phyloP scores from a whole-genome alignment of 1,140 invertebrate species.

The Drosophila seguyi region DNA sequence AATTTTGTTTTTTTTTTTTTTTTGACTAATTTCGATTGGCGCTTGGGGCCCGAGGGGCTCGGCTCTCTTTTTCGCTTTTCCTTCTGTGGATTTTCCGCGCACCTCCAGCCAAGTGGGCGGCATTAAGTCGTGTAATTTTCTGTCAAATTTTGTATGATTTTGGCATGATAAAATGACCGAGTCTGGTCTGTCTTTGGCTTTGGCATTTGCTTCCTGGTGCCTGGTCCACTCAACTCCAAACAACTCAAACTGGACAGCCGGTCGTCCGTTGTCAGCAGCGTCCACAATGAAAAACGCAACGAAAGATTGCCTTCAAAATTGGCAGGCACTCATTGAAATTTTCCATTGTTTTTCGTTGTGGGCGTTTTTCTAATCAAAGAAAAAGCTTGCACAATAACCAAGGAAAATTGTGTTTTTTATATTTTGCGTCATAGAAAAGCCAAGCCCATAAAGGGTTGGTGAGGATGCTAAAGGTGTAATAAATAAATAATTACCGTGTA shows the following conservation, averaged over 20 bases:
- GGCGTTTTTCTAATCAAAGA: constrained; percentile 36
- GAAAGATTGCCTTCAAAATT: constrained; percentile 50
- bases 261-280: constrained; percentile 26
- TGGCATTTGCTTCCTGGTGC: constrained; percentile 55
- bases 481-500: not conserved
- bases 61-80: constrained; percentile 27
- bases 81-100: constrained; percentile 22
- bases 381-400: constrained; percentile 48
- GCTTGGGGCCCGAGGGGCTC: not conserved
- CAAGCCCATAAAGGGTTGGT: not conserved
- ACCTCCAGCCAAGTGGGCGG: constrained; percentile 44
- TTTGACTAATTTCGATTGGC: constrained; percentile 50
- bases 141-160: constrained; percentile 63
- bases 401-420: constrained; percentile 33
- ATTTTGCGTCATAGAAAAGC: not conserved
- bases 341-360: constrained; percentile 46
- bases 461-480: constrained; percentile 4
- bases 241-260: constrained; percentile 41
- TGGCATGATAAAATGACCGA: constrained; percentile 50
- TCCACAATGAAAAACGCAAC: constrained; percentile 1
- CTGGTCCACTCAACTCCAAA: constrained; percentile 35
- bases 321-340: constrained; percentile 31
- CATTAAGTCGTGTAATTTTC: constrained; percentile 59
- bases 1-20: no score
- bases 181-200: constrained; percentile 16